Evolutionary conservation across 2,888 invertebrate species (phyloP).

Genomic region (Plebejus anna): DNA sequence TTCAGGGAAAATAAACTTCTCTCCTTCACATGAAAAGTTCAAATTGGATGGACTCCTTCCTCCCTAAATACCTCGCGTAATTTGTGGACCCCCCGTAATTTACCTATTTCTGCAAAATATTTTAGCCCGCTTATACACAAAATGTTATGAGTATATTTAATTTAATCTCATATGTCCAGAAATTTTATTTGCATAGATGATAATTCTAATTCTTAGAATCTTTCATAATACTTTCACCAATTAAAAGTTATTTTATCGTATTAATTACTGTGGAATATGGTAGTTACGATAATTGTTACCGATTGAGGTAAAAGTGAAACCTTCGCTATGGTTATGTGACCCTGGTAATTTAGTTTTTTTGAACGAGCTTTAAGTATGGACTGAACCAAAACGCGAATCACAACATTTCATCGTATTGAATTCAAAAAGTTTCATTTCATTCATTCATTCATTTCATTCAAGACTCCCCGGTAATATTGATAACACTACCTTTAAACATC

Average conservation of each 20-base stretch:
- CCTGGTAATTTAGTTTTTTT: not conserved
- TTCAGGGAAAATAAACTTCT: not conserved
- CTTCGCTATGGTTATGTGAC: not conserved
- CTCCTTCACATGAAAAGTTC: not conserved
- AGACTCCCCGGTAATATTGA: too few relatives aligned
- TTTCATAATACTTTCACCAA: constrained; percentile 7
- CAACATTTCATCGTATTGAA: too few relatives aligned
- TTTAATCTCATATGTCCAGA: not conserved
- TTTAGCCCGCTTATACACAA: not conserved
- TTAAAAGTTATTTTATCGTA: not conserved
- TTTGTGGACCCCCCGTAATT: not conserved
- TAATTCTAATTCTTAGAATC: not conserved
- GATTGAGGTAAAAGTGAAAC: constrained; percentile 5
- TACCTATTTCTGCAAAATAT: not conserved
- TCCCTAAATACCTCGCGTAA: not conserved
- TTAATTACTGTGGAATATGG: constrained; percentile 8
- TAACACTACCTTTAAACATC: too few relatives aligned
- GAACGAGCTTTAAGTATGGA: not conserved
- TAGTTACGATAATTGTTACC: not conserved
- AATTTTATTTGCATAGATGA: not conserved
- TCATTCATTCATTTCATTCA: too few relatives aligned
- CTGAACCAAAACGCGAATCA: not conserved
- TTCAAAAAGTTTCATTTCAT: too few relatives aligned
- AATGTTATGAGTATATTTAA: not conserved
- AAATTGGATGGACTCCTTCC: not conserved